Percentiles rank a stretch among this genome's conserved stretches.
Evolutionary conservation across 2,113 vertebrate genomes (phyloP).

Genomic region (Gracilinanus agilis): DNA sequence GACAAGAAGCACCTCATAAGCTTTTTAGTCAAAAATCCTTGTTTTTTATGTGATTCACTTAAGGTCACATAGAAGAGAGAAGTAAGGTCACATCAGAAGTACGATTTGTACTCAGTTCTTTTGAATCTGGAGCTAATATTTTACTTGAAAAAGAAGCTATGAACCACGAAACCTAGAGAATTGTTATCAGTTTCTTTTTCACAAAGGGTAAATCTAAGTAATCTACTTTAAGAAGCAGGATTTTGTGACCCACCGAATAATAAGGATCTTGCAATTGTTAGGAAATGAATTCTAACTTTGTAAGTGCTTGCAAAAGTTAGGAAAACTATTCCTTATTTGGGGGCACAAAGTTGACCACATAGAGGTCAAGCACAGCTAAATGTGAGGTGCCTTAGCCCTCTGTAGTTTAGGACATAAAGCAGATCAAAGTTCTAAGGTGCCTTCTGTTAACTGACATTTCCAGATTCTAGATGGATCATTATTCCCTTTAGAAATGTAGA

Average conservation of each 20-base stretch:
- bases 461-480: slow-evolving; percentile 6
- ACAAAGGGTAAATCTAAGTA: not conserved
- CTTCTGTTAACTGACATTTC: not conserved
- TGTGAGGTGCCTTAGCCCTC: not conserved
- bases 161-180: not conserved
- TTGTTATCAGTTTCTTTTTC: not conserved
- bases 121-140: not conserved
- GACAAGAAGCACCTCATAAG: not conserved
- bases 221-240: not conserved
- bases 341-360: not conserved
- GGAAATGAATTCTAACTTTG: not conserved
- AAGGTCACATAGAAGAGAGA: not conserved
- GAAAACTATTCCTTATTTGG: not conserved
- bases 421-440: not conserved
- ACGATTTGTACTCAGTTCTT: not conserved
- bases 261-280: not conserved
- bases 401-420: not conserved
- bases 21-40: not conserved
- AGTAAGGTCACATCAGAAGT: not conserved
- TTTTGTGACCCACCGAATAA: not conserved
- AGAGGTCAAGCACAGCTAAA: not conserved
- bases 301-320: not conserved
- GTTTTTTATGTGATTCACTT: not conserved
- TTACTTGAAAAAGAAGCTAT: not conserved
- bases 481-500: slow-evolving; percentile 6